Conservation (phyloP, 2,797 vertebrate species). For the Aldrovandia affinis region DNA sequence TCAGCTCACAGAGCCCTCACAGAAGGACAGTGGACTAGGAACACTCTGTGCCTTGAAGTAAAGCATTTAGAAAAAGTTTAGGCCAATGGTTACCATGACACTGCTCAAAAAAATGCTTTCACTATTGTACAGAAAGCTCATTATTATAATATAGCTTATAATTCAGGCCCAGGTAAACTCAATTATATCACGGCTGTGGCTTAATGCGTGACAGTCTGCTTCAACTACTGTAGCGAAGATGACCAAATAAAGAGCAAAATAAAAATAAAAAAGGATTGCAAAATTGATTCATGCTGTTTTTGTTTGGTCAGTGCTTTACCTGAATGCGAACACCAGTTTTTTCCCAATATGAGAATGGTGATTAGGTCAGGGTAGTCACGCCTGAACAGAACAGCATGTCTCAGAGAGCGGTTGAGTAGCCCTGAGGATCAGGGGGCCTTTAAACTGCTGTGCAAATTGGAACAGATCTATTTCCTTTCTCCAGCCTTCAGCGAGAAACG, state of each 20-base stretch:
- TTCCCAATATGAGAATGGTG: not conserved
- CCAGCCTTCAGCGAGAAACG: conserved; percentile 36
- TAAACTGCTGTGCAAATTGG: conserved; percentile 36
- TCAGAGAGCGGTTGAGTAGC: conserved; percentile 12
- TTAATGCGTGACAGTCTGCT: too few relatives aligned
- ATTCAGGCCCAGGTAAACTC: too few relatives aligned
- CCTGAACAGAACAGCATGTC: conserved; percentile 22
- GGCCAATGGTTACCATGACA: too few relatives aligned
- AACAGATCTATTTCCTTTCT: conserved; percentile 44
- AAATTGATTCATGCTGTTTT: not conserved
- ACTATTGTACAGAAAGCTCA: not conserved
- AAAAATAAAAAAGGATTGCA: too few relatives aligned
- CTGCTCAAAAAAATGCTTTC: too few relatives aligned
- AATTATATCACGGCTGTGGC: too few relatives aligned
- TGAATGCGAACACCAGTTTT: not conserved
- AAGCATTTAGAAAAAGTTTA: not conserved
- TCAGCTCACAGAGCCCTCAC: too few relatives aligned
- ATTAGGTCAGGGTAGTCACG: conserved; percentile 34
- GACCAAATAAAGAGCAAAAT: too few relatives aligned
- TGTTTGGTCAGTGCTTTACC: not conserved
- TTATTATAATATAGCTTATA: too few relatives aligned
- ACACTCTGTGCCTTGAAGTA: too few relatives aligned
- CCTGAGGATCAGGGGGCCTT: conserved; percentile 35
- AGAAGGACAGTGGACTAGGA: too few relatives aligned
- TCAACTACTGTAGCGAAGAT: too few relatives aligned